A percentile compares a stretch with the other conserved stretches of the same genome.
phyloP scores from a whole-genome alignment of 1,140 invertebrate genomes.

The Harpegnathos saltator region DNA sequence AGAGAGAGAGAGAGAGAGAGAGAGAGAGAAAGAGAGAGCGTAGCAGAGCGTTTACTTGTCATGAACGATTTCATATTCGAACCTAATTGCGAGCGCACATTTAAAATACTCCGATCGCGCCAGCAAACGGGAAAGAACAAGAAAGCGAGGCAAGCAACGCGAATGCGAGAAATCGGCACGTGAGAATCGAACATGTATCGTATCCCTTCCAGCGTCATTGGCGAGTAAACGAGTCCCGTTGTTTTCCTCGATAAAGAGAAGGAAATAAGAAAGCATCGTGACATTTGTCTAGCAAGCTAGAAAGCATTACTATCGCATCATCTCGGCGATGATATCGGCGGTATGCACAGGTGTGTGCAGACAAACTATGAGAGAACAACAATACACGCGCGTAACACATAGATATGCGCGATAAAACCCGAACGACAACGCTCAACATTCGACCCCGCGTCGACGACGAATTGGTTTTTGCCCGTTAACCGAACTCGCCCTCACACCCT shows the following conservation, averaged over 20 bases:
- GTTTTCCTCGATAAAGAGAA: no score
- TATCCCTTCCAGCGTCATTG: neutral
- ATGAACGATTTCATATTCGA: neutral
- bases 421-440: slow-evolving; percentile 67
- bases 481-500: slow-evolving; percentile 46
- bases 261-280: neutral
- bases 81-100: no score
- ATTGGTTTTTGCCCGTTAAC: slow-evolving; percentile 75
- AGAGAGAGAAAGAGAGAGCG: no score
- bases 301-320: neutral
- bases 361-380: neutral
- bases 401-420: slow-evolving; percentile 64
- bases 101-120: no score
- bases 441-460: slow-evolving; percentile 70
- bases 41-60: neutral
- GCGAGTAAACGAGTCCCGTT: neutral
- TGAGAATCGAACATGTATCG: neutral
- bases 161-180: no score
- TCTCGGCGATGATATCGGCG: neutral
- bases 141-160: no score
- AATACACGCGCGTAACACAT: neutral
- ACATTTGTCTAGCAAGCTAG: neutral
- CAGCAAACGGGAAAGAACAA: no score
- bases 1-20: no score
- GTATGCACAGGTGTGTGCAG: neutral